phyloP scores from a whole-genome alignment of 1,140 invertebrate species.

The Aculops lycopersici region DNA sequence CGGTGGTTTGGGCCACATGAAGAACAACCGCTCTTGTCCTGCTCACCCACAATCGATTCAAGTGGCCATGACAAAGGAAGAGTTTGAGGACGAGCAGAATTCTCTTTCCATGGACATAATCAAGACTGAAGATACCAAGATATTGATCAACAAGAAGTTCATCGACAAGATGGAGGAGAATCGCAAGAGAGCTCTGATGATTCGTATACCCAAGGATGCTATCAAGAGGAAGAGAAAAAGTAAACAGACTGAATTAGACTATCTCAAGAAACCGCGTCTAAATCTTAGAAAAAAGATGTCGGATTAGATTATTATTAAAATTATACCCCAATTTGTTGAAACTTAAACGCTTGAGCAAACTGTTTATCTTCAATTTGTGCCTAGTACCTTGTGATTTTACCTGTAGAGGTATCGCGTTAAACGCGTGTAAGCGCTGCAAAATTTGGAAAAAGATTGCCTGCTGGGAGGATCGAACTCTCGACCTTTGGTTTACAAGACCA shows the following conservation, averaged over 20 bases:
- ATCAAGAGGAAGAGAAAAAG: constrained; percentile 28
- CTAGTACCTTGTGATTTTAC: too few relatives aligned
- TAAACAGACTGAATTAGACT: constrained; percentile 48
- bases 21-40: constrained; percentile 86
- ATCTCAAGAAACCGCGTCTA: constrained; percentile 55
- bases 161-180: constrained; percentile 40
- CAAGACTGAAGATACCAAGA: constrained; percentile 43
- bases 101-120: constrained; percentile 38
- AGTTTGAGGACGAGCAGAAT: constrained; percentile 45
- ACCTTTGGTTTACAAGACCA: too few relatives aligned
- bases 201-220: constrained; percentile 46
- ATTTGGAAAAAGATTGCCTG: too few relatives aligned
- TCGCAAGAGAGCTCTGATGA: constrained; percentile 35
- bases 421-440: too few relatives aligned
- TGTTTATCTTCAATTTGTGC: too few relatives aligned
- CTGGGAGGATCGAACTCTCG: too few relatives aligned
- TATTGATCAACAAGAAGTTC: constrained; percentile 13
- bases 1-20: constrained; percentile 39
- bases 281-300: too few relatives aligned
- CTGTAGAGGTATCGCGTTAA: too few relatives aligned
- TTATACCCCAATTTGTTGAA: too few relatives aligned
- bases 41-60: constrained; percentile 26
- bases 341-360: too few relatives aligned
- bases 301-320: too few relatives aligned
- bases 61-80: constrained; percentile 39